Conservation (phyloP, 1,140 invertebrate genomes). For the Stegodyphus mimosarum region DNA sequence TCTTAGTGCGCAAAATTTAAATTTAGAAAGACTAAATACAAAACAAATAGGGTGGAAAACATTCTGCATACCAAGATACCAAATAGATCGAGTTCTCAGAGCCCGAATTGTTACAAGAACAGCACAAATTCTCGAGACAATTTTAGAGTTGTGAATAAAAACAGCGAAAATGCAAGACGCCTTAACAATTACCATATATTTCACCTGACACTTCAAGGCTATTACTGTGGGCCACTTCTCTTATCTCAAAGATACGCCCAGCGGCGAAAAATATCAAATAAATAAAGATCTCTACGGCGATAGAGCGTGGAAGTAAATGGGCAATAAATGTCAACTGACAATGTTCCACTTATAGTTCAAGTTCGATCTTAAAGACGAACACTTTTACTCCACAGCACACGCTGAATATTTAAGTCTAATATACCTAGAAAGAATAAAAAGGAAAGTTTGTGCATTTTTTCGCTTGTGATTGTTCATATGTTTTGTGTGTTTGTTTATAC, state of each 20-base stretch:
- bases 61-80: too few species aligned
- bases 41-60: too few species aligned
- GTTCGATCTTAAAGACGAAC: slow-evolving; percentile 45
- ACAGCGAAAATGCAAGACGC: slow-evolving; percentile 30
- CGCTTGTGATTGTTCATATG: too few species aligned
- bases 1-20: too few species aligned
- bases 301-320: slow-evolving; percentile 42
- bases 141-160: slow-evolving; percentile 51
- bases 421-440: slow-evolving; percentile 30
- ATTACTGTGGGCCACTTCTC: slow-evolving; percentile 47
- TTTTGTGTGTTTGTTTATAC: too few species aligned
- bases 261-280: slow-evolving; percentile 56
- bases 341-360: slow-evolving; percentile 56
- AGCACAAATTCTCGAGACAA: slow-evolving; percentile 25
- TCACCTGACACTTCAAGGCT: slow-evolving; percentile 46
- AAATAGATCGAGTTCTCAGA: too few species aligned
- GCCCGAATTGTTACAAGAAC: too few species aligned
- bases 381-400: slow-evolving; percentile 47
- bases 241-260: slow-evolving; percentile 42
- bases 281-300: slow-evolving; percentile 55
- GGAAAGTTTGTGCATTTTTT: too few species aligned
- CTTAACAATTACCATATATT: slow-evolving; percentile 57
- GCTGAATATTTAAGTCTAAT: slow-evolving; percentile 53
- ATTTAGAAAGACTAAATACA: too few species aligned
- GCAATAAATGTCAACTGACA: slow-evolving; percentile 60